A percentile compares a stretch with the other conserved stretches of the same genome.
Conservation (phyloP, 2,113 vertebrate genomes). For the Rhinolophus sinicus region DNA sequence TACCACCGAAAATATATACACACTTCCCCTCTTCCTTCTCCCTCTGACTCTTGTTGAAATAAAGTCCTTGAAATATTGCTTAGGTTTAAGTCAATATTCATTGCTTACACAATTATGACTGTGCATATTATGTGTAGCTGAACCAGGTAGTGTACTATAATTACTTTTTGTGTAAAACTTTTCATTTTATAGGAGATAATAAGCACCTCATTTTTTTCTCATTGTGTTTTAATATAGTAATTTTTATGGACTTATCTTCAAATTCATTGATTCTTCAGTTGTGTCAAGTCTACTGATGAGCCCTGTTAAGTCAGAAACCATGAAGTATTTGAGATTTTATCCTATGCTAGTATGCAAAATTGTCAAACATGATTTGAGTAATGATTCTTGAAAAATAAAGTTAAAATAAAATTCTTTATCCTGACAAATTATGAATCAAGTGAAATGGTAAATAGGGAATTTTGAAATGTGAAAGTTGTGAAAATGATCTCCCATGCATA, state of each 20-base stretch:
- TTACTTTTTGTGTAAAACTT: no score
- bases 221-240: not conserved
- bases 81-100: no score
- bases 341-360: not conserved
- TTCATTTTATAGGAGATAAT: no score
- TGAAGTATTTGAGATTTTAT: not conserved
- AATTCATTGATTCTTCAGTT: not conserved
- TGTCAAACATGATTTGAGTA: no score
- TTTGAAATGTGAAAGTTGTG: not conserved
- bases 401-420: not conserved
- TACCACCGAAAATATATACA: no score
- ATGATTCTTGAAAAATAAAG: not conserved
- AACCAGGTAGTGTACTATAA: no score
- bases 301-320: not conserved
- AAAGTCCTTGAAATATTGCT: no score
- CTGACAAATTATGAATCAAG: not conserved
- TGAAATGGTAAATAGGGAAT: not conserved
- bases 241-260: not conserved
- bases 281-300: not conserved
- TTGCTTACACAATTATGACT: no score
- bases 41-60: no score
- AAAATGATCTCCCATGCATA: not conserved
- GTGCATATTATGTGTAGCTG: no score
- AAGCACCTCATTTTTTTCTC: not conserved
- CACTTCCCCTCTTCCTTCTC: no score